Percentiles rank a stretch among this genome's conserved stretches.
phyloP scores from a whole-genome alignment of 53 echinoderm and acorn worm genomes.

The Actinopyga echinites region DNA sequence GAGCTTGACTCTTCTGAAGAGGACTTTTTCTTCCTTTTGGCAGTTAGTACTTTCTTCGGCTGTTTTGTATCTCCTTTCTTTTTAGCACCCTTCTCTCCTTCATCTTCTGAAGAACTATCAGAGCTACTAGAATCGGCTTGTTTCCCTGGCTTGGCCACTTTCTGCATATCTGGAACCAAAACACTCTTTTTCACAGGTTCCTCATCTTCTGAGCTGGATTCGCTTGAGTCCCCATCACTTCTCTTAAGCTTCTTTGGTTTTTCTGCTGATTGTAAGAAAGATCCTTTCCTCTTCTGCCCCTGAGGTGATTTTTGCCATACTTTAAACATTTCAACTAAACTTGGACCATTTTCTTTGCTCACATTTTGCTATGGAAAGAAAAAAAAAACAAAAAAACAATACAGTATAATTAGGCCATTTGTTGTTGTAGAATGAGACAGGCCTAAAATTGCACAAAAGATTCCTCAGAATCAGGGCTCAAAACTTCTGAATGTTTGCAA shows the following conservation, averaged over 20 bases:
- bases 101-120: not conserved
- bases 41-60: conserved; percentile 14
- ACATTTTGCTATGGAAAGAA: too few species aligned
- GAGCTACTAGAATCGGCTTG: not conserved
- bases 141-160: not conserved
- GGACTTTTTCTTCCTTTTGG: conserved; percentile 29
- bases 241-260: not conserved
- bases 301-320: conserved; percentile 10
- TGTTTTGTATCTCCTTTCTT: not conserved
- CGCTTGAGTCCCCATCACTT: not conserved
- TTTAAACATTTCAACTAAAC: too few species aligned
- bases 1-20: not conserved
- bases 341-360: too few species aligned
- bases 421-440: too few species aligned
- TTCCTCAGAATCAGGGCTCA: too few species aligned
- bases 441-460: too few species aligned
- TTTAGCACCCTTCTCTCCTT: too few species aligned
- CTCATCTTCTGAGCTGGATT: conserved; percentile 11
- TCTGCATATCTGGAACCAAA: not conserved
- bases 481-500: too few species aligned
- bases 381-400: too few species aligned
- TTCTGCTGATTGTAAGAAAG: not conserved
- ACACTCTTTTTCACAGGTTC: not conserved
- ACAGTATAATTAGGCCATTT: too few species aligned
- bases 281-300: conserved; percentile 15